Evolutionary conservation across 1,140 invertebrate species (phyloP), one percentile per base, ranked within the genome.

Genomic region (Scaptodrosophila lebanonensis): DNA sequence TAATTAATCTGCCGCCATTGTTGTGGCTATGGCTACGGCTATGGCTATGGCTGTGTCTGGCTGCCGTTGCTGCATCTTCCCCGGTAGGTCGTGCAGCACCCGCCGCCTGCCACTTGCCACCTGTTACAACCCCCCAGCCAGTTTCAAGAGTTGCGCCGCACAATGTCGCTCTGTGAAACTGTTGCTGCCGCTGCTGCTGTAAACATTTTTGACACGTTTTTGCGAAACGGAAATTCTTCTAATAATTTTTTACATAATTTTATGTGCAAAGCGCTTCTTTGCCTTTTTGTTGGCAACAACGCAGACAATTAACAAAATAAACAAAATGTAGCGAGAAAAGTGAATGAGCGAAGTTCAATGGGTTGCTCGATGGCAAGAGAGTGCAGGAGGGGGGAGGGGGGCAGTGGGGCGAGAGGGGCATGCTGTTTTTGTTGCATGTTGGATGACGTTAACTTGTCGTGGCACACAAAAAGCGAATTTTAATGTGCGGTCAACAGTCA

Each of bases 1-100:
- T 77, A 79, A 79, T 79, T 77, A 77, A 77, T 77, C 73, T 79
- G 56, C 61, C 38, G 27, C 42, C 62, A 71, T 77, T 64, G 59
- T 65, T 50, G 56, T 33, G 42, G 53, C 47, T n/a, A n/a, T n/a
- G n/a, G n/a, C n/a, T n/a, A n/a, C n/a, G n/a, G n/a, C n/a, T n/a
- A n/a, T n/a, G n/a, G n/a, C n/a, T n/a, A n/a, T n/a, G n/a, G n/a
- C n/a, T n/a, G n/a, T n/a, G n/a, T n/a, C n/a, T n/a, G n/a, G n/a
- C n/a, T n/a, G n/a, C n/a, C n/a, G n/a, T n/a, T 60, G 70, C 52
- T 56, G 59, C 63, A 61, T 77, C 67, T 77, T 77, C 53, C 53
- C n/a, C n/a, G 66, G 71, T 32, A 49, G 35, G 52, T 62, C 39
- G 44, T 43, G 48, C 29, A 43, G 58, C 20, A 18, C 9, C 22